Evolutionary conservation across 2,888 invertebrate genomes (phyloP).

Genomic region (Helicoverpa assulta): DNA sequence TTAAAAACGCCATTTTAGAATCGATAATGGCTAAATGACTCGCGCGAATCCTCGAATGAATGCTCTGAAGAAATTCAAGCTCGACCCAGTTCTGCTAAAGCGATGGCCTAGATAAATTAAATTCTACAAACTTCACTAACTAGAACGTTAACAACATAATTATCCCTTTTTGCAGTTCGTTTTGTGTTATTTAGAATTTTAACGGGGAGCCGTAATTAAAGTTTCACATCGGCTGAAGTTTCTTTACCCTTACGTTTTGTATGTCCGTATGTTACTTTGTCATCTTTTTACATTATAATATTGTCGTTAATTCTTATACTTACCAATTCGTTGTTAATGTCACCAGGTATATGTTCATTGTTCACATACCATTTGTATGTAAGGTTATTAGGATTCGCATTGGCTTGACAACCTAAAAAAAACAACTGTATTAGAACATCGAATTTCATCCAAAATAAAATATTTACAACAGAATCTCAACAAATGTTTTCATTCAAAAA

Average conservation of each 20-base stretch:
- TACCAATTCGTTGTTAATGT: constrained; percentile 95
- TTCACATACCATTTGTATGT: constrained; percentile 97
- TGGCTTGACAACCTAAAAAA: constrained; percentile 93
- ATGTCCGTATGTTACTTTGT: neutral
- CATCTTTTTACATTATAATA: neutral
- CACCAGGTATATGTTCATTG: constrained; percentile 94
- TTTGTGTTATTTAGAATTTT: constrained; percentile 22
- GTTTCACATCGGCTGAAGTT: constrained; percentile 17
- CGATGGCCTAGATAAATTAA: constrained; percentile 44
- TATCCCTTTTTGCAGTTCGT: constrained; percentile 11
- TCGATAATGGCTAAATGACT: constrained; percentile 54
- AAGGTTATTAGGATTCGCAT: constrained; percentile 96
- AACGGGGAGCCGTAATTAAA: constrained; percentile 24
- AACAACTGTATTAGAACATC: neutral
- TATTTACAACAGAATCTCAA: neutral
- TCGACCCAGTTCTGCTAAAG: constrained; percentile 40
- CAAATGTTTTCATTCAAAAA: neutral
- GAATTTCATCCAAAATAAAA: neutral
- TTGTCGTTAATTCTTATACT: constrained; percentile 57
- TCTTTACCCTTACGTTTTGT: neutral
- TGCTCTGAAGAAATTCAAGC: constrained; percentile 44
- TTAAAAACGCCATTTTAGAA: constrained; percentile 52
- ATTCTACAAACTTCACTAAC: constrained; percentile 28
- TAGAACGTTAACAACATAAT: constrained; percentile 26
- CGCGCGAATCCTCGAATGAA: constrained; percentile 40